A percentile compares a stretch with the other conserved stretches of the same genome.
Evolutionary conservation across 1,140 invertebrate species (phyloP).

Genomic region (Phocides pigmalion): DNA sequence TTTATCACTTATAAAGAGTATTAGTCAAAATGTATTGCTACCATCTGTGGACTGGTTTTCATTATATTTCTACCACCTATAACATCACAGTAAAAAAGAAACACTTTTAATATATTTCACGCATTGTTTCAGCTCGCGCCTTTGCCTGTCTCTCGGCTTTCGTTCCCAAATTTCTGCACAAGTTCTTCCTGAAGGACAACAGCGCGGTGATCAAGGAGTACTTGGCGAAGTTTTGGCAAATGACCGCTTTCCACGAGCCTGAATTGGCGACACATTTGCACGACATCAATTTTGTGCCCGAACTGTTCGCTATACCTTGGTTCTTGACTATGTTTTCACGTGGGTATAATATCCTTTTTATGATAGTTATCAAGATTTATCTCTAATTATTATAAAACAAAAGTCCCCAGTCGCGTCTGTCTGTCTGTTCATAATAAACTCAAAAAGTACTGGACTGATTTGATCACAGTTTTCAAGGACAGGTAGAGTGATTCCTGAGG

Average conservation of each 20-base stretch:
- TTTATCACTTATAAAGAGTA: too few relatives aligned
- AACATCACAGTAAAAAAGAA: too few relatives aligned
- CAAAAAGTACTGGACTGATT: too few relatives aligned
- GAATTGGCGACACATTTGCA: constrained; percentile 95
- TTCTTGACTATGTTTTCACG: constrained; percentile 99
- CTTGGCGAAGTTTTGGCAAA: constrained; percentile 97
- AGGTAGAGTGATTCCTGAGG: too few relatives aligned
- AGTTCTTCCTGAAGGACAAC: constrained; percentile 99
- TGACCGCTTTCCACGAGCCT: constrained; percentile 98
- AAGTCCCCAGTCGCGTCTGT: too few relatives aligned
- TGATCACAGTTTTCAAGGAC: too few relatives aligned
- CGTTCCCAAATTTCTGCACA: constrained; percentile 97
- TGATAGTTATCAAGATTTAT: too few relatives aligned
- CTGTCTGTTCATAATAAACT: too few relatives aligned
- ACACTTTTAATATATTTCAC: constrained; percentile 4
- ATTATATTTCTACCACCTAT: too few relatives aligned
- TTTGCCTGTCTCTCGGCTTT: constrained; percentile 97
- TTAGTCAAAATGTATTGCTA: too few relatives aligned
- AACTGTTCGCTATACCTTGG: constrained; percentile 99
- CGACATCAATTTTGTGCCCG: constrained; percentile 97
- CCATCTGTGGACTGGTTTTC: too few relatives aligned
- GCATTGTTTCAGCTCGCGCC: constrained; percentile 89
- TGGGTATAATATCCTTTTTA: constrained; percentile 87
- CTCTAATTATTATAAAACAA: too few relatives aligned
- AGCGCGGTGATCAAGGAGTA: constrained; percentile 98